Conservation (phyloP, 2,888 invertebrate genomes). For the Selenia dentaria region DNA sequence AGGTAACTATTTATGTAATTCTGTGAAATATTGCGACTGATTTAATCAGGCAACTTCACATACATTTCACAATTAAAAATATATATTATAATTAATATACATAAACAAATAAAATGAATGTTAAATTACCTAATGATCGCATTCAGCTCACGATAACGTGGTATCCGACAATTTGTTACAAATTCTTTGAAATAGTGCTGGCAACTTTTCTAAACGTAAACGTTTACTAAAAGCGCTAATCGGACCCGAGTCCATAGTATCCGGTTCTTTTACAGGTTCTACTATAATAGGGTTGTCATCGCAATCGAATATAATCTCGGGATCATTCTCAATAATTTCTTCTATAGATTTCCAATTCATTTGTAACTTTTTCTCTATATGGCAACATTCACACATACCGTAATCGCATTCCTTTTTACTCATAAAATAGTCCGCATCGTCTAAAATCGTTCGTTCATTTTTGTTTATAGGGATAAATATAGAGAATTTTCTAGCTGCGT, state of each 20-base stretch:
- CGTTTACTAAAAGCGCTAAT: constrained; percentile 46
- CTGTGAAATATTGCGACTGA: too few species aligned
- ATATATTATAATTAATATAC: too few species aligned
- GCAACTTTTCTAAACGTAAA: constrained; percentile 52
- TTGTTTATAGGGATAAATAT: constrained; percentile 53
- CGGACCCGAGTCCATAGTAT: constrained; percentile 33
- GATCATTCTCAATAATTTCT: constrained; percentile 77
- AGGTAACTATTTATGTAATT: too few species aligned
- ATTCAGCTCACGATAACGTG: constrained; percentile 44
- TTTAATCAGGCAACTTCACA: too few species aligned
- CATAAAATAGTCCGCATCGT: constrained; percentile 69
- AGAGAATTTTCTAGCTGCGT: constrained; percentile 71
- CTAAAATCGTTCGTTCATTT: constrained; percentile 66
- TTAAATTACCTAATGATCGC: too few species aligned
- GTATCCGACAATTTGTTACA: constrained; percentile 54
- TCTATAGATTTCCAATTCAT: constrained; percentile 74
- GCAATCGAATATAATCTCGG: constrained; percentile 76
- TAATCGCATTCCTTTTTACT: constrained; percentile 75
- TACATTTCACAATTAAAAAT: too few species aligned
- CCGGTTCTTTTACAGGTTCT: constrained; percentile 47
- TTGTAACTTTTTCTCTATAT: constrained; percentile 49
- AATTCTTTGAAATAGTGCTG: constrained; percentile 57
- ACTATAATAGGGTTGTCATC: constrained; percentile 71
- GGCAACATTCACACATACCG: constrained; percentile 70
- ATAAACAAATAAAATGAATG: too few species aligned